Conservation (phyloP, 2,797 vertebrate species). For the Acipenser oxyrinchus region DNA sequence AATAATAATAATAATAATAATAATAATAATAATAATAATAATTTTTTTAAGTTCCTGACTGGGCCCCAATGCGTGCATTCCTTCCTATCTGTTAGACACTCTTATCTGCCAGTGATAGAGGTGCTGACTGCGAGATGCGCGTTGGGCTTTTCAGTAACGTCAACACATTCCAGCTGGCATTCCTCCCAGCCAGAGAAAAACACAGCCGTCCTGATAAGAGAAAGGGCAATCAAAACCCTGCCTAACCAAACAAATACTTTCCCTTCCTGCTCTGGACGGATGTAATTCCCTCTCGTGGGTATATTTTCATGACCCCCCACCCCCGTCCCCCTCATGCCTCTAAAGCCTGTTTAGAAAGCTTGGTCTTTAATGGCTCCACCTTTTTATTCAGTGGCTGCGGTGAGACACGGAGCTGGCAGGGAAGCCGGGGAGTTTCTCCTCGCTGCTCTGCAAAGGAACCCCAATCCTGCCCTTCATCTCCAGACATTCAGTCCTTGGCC, state of each 20-base stretch:
- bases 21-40: neutral
- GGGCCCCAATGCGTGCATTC: conserved; percentile 29
- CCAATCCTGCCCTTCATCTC: neutral
- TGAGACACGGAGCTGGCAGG: neutral
- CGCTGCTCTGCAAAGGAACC: neutral
- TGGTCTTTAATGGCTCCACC: neutral
- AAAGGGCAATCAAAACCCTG: conserved; percentile 42
- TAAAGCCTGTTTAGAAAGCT: neutral
- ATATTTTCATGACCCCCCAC: conserved; percentile 21
- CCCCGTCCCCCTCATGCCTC: conserved; percentile 10
- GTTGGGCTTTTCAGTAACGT: conserved; percentile 43
- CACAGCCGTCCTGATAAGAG: conserved; percentile 39
- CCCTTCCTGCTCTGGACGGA: conserved; percentile 26
- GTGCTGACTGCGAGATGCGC: conserved; percentile 39
- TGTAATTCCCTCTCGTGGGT: conserved; percentile 30
- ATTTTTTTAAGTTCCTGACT: conserved; percentile 18
- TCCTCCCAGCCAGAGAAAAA: conserved; percentile 41
- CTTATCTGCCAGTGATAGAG: conserved; percentile 41
- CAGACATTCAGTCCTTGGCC: too few relatives aligned
- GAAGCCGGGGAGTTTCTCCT: neutral
- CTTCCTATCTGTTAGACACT: conserved; percentile 42
- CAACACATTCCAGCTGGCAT: conserved; percentile 47
- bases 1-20: neutral
- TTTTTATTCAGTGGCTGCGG: neutral
- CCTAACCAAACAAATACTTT: conserved; percentile 43